Base-by-base conservation (phyloP, 2,113 vertebrate species). In the Gnathonemus longibarbis region DNA sequence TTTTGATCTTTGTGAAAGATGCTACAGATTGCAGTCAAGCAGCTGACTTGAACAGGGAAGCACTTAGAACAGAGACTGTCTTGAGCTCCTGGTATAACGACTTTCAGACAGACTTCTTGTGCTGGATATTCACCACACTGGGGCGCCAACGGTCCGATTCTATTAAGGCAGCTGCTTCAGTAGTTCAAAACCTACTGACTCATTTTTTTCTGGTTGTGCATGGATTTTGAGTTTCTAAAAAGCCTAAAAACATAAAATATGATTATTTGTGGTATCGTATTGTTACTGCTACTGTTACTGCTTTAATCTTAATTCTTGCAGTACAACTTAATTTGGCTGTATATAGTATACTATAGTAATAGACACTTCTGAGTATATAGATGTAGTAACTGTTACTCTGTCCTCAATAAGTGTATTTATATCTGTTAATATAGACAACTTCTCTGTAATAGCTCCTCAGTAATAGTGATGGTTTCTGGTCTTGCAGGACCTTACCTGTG, bases 401-500 rank as follows among this genome's bases (percentile, higher is more conserved):
- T 35, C 62, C 9, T 89, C 5, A 8, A 2, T 80, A 9, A 50
- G 46, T 35, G 31, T 10, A 35, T 74, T n/a, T 35, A 46, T 89
- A 13, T 70, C 8, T 77, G 13, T 77, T 77, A 80, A 17, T 39
- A 80, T 35, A 77, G 27, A 53, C 66, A 10, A 15, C 52, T 3
- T 35, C 10, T 24, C n/a, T 50, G 58, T 70, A n/a, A 4, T 89
- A 80, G 52, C 77, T 53, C 31, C 11, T 9, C 19, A n/a, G 6
- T 88, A 45, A 62, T 56, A 62, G 35, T 46, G 5, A 56, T 46
- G 24, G 11, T 48, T 62, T 50, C 1, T 86, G 24, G 39, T 11
- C 89, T 77, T 90, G 0, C 92, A 96, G 95, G 92, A 96, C 94
- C 90, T 93, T 96, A 3, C 95, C 95, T 0, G 94, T 95, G 9